Conservation (phyloP, 2,888 invertebrate species). For the Tubulanus polymorphus region DNA sequence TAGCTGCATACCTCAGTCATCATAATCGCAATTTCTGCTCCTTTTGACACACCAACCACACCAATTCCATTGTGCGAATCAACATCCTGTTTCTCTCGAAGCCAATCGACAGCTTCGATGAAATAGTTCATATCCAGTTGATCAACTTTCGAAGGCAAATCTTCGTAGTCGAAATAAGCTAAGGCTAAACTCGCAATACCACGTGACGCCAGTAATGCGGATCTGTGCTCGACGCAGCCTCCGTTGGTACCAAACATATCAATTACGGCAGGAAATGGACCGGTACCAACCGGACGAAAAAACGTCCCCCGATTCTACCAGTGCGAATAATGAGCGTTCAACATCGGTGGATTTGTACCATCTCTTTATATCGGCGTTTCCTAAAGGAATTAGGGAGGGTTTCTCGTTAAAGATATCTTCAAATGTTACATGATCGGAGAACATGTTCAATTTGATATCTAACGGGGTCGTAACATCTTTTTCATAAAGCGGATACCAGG, state of each 20-base stretch:
- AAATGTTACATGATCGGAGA: constrained; percentile 18
- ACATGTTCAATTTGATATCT: constrained; percentile 17
- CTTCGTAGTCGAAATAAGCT: constrained; percentile 32
- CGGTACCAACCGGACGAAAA: constrained; percentile 30
- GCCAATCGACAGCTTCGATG: constrained; percentile 28
- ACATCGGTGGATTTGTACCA: constrained; percentile 28
- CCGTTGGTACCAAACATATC: constrained; percentile 44
- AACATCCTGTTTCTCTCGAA: constrained; percentile 22
- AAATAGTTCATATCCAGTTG: constrained; percentile 24
- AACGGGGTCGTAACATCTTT: constrained; percentile 27
- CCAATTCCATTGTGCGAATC: constrained; percentile 20
- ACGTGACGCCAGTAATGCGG: constrained; percentile 37
- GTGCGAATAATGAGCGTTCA: constrained; percentile 20
- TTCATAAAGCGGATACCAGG: constrained; percentile 27
- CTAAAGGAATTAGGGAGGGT: constrained; percentile 5
- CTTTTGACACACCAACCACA: constrained; percentile 27
- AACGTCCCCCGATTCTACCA: constrained; percentile 33
- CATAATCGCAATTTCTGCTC: background rate
- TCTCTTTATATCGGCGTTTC: constrained; percentile 15
- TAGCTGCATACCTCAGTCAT: background rate
- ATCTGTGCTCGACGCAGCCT: constrained; percentile 33
- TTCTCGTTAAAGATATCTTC: background rate
- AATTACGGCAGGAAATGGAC: constrained; percentile 38
- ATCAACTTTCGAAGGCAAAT: constrained; percentile 14
- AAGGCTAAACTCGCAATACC: constrained; percentile 35